These are phyloP conservation scores for Pantelozetes paolii DNA, from an alignment of 2,888 invertebrate genomes.

Conservation along the genomic window DNA sequence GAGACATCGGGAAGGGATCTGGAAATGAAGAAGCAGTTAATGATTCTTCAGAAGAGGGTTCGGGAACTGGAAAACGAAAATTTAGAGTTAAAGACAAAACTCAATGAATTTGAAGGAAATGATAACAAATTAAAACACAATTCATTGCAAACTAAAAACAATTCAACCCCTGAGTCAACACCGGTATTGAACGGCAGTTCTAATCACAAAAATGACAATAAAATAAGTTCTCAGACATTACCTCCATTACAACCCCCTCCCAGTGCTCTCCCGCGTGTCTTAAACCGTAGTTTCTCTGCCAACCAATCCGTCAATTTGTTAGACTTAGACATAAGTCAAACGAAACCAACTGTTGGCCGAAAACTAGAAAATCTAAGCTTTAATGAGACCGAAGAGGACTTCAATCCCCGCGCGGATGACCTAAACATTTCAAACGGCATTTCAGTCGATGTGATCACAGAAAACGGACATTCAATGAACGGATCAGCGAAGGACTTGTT, in stretches of 20 bases:
- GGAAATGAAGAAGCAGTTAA: constrained; percentile 73
- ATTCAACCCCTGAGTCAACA: background rate
- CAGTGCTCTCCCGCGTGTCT: constrained; percentile 17
- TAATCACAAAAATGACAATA: background rate
- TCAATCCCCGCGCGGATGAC: constrained; percentile 41
- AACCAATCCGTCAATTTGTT: constrained; percentile 39
- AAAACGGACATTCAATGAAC: constrained; percentile 17
- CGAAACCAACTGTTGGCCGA: constrained; percentile 51
- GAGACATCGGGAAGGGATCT: constrained; percentile 85
- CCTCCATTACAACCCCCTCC: constrained; percentile 42
- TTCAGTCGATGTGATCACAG: background rate
- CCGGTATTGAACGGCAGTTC: background rate
- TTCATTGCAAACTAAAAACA: background rate
- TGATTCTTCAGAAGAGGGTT: constrained; percentile 76
- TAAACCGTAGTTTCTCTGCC: constrained; percentile 35
- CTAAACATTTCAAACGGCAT: background rate
- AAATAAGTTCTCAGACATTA: background rate
- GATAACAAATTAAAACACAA: background rate
- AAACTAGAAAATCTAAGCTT: constrained; percentile 60
- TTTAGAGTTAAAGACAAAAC: constrained; percentile 22
- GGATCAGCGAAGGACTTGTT: constrained; percentile 64
- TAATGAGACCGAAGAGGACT: constrained; percentile 56
- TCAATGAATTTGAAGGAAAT: constrained; percentile 36
- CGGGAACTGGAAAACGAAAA: constrained; percentile 66
- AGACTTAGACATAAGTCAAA: constrained; percentile 43